Percentiles rank a stretch among this genome's conserved stretches.
phyloP scores from a whole-genome alignment of 2,113 vertebrate genomes.

The Microcebus griseorufus region DNA sequence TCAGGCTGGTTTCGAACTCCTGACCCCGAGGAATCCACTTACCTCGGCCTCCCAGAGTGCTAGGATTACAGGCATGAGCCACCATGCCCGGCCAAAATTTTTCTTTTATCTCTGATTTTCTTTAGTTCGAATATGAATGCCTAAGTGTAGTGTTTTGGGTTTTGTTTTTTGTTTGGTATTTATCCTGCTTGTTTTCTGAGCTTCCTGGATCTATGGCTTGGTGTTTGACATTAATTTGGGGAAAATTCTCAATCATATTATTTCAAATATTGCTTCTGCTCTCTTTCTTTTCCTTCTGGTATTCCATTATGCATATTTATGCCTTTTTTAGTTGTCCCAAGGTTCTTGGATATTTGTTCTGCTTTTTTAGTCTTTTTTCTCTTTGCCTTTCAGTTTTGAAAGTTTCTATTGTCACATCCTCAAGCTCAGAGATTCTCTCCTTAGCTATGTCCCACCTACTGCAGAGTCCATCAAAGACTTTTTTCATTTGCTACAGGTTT shows the following conservation, averaged over 20 bases:
- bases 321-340: neutral
- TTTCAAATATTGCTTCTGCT: neutral
- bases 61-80: too few relatives aligned
- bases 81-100: neutral
- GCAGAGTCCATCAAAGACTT: neutral
- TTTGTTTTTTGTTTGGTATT: neutral
- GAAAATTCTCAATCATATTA: neutral
- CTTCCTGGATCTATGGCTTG: neutral
- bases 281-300: neutral
- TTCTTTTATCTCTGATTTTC: neutral
- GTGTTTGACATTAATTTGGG: neutral
- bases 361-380: neutral
- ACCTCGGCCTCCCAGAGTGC: too few relatives aligned
- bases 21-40: too few relatives aligned
- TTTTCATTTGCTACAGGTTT: neutral
- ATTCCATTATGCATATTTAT: neutral
- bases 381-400: neutral
- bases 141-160: neutral
- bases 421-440: slow-evolving; percentile 3
- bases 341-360: neutral
- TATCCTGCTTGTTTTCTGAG: neutral
- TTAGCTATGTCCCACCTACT: neutral
- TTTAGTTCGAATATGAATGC: neutral
- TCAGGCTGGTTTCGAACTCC: too few relatives aligned
- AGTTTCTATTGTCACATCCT: neutral